These are phyloP conservation scores for Rhamphomyia laevipes DNA, from an alignment of 2,888 invertebrate genomes.

Conservation along the genomic window DNA sequence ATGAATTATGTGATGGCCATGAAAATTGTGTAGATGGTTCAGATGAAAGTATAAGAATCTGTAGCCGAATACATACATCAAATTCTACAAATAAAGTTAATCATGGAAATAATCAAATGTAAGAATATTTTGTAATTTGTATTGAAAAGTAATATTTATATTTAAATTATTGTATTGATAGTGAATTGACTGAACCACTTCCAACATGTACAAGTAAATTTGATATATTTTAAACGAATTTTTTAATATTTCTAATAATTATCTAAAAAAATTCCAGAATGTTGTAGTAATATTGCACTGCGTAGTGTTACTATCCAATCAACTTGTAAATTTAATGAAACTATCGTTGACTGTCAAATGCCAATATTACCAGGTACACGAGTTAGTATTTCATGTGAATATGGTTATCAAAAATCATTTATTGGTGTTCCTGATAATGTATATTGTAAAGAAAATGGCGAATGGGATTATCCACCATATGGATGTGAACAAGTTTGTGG, in stretches of 20 bases:
- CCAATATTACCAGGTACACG: slow-evolving; percentile 7
- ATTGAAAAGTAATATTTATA: too few species aligned
- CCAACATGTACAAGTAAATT: slow-evolving; percentile 7
- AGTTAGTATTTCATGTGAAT: slow-evolving; percentile 11
- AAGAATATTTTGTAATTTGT: too few species aligned
- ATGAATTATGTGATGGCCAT: slow-evolving; percentile 12
- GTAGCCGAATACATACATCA: too few species aligned
- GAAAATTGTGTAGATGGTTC: slow-evolving; percentile 14
- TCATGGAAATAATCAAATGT: too few species aligned
- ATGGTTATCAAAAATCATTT: slow-evolving; percentile 6
- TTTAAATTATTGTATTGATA: neutral
- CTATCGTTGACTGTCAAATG: slow-evolving; percentile 6
- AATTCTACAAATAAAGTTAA: too few species aligned
- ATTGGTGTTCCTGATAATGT: neutral
- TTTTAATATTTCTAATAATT: too few species aligned
- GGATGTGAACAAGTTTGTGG: slow-evolving; percentile 20
- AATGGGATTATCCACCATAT: slow-evolving; percentile 21
- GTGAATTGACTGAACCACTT: neutral
- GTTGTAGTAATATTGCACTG: slow-evolving; percentile 1
- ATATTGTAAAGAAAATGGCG: slow-evolving; percentile 19
- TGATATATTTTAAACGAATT: too few species aligned
- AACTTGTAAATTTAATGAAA: slow-evolving; percentile 4
- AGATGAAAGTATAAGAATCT: slow-evolving; percentile 10
- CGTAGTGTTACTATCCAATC: slow-evolving; percentile 3
- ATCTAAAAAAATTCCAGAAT: too few species aligned